phyloP scores from a whole-genome alignment of 2,113 vertebrate species.

The Fulmarus glacialis region DNA sequence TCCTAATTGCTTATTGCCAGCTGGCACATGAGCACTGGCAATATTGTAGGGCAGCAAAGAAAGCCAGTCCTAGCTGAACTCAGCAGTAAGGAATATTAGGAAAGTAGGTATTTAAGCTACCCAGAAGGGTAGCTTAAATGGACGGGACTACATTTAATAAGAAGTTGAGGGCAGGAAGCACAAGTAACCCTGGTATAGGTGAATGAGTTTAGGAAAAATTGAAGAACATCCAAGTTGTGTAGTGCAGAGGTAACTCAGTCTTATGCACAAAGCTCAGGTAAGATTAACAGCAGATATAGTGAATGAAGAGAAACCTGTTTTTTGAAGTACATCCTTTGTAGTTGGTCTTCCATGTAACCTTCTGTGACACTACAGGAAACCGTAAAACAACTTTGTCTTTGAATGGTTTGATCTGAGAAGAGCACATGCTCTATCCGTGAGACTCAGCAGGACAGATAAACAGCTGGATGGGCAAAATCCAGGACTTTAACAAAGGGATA shows the following conservation, averaged over 20 bases:
- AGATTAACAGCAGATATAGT: neutral
- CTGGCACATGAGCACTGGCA: neutral
- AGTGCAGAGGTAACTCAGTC: neutral
- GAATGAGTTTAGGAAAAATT: neutral
- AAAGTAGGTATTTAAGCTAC: neutral
- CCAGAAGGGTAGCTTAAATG: neutral
- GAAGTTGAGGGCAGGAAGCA: neutral
- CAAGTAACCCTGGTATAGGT: neutral
- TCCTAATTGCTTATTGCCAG: neutral
- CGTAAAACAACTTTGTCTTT: neutral
- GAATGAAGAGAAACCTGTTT: neutral
- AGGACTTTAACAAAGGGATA: neutral
- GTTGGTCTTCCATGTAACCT: neutral
- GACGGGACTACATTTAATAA: neutral
- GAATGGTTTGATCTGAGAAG: neutral
- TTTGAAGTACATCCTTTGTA: neutral
- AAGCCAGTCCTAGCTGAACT: neutral
- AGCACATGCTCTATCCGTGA: accelerated
- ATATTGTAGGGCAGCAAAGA: neutral
- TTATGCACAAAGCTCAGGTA: neutral
- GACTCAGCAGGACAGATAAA: neutral
- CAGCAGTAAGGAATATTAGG: neutral
- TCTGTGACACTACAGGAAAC: neutral
- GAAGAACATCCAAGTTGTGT: neutral
- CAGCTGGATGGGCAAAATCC: neutral